Base-by-base conservation (phyloP, 2,113 vertebrate species). In the Chaetodon trifascialis region DNA sequence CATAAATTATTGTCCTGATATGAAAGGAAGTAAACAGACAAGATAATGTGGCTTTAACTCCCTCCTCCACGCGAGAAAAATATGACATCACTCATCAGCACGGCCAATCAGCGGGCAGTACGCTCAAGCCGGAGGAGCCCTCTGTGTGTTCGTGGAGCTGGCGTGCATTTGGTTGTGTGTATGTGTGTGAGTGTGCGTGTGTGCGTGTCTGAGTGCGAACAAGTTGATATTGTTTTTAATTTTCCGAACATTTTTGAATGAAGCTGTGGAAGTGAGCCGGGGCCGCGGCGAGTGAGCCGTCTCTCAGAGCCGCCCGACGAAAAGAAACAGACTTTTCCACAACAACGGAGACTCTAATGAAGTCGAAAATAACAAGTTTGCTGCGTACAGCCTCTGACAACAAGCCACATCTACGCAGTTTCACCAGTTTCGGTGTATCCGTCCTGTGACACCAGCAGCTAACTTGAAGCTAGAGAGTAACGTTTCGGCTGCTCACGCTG, bases 1-100 rank as follows among this genome's bases (percentile, higher is more conserved):
- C 38, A 16, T 30, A 51, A 42, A 19, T 44, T 0, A 65, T 49
- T 4, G 15, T 46, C 34, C 11, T 52, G 58, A 10, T 23, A 14
- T 30, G n/a, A 70, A 30, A 76, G 70, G 66, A 90, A 63, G 78
- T 80, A 80, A 92, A 85, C 79, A 83, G 64, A 69, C 11, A 9
- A 63, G 80, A 76, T 73, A 77, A 73, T 93, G 85, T 85, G 86
- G 88, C 93, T 95, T 95, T 93, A 94, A 95, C 87, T 68, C 72
- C 70, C 87, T 79, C 84, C 92, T 85, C 85, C 84, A 79, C 58
- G 9, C 7, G 44, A 59, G 73, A 76, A 64, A 34, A 58, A 17
- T 6, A 65, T 91, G 89, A 94, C 93, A 67, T 95, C 93, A 93
- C 65, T 0, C 4, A 0, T 10, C 23, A 0, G 7, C 11, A 34